Evolutionary conservation across 64 coral and sea anemone genomes (phyloP).

Genomic region (Stichodactyla helianthus): DNA sequence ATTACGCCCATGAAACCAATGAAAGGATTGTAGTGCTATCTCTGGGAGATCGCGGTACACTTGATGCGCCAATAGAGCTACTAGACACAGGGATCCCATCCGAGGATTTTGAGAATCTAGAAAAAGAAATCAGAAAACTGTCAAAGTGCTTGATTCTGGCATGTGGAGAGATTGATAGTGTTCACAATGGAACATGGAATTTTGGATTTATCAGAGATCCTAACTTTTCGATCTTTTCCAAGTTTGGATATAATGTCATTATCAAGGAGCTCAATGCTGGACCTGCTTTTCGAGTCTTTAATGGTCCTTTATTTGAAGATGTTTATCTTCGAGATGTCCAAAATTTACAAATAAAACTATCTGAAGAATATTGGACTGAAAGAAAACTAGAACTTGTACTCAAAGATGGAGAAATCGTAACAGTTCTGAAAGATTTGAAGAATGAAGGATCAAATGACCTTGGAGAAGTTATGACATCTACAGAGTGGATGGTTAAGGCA

Average conservation of each 20-base stretch:
- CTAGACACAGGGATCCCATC: slow-evolving; percentile 37
- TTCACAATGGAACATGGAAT: slow-evolving; percentile 53
- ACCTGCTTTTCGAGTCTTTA: slow-evolving; percentile 29
- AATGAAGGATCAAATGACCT: slow-evolving; percentile 42
- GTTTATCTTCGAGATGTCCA: slow-evolving; percentile 37
- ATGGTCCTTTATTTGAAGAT: slow-evolving; percentile 25
- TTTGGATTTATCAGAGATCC: slow-evolving; percentile 57
- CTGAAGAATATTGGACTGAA: slow-evolving; percentile 55
- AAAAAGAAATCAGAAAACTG: slow-evolving; percentile 12
- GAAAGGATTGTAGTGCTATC: slow-evolving; percentile 57
- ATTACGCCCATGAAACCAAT: slow-evolving; percentile 61
- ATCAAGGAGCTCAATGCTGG: not conserved
- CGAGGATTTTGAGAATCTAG: slow-evolving; percentile 35
- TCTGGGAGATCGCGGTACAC: slow-evolving; percentile 15
- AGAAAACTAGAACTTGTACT: slow-evolving; percentile 51
- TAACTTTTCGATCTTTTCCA: slow-evolving; percentile 55
- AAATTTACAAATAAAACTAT: slow-evolving; percentile 47
- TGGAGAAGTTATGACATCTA: slow-evolving; percentile 68
- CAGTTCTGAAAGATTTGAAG: slow-evolving; percentile 31
- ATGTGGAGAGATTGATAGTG: slow-evolving; percentile 54
- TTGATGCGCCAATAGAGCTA: not conserved
- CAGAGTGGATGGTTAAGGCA: slow-evolving; percentile 78
- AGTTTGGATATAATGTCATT: slow-evolving; percentile 25
- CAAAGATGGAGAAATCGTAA: slow-evolving; percentile 37
- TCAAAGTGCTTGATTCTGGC: slow-evolving; percentile 2